A percentile compares a stretch with the other conserved stretches of the same genome.
Evolutionary conservation across 1,140 invertebrate genomes (phyloP).

Genomic region (Vanessa atalanta): DNA sequence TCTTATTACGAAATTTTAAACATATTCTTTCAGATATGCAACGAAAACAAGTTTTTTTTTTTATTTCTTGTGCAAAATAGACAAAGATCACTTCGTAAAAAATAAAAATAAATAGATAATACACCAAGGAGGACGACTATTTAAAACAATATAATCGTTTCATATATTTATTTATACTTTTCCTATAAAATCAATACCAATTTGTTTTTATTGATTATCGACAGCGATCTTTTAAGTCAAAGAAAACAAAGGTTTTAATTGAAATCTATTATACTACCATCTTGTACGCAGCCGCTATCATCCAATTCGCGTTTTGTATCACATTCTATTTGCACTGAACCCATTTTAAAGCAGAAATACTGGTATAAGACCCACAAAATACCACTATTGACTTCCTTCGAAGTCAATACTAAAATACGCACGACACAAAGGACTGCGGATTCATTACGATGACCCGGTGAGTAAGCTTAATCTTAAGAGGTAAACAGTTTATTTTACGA

Average conservation of each 20-base stretch:
- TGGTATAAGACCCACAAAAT: slow-evolving; percentile 8
- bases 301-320: slow-evolving; percentile 52
- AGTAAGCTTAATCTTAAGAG: slow-evolving; percentile 30
- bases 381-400: slow-evolving; percentile 14
- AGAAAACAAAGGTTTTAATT: background rate
- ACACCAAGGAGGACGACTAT: background rate
- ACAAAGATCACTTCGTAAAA: no score
- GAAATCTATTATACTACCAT: slow-evolving; percentile 46
- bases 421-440: slow-evolving; percentile 54
- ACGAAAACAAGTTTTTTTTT: no score
- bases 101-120: background rate
- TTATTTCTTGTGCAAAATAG: no score
- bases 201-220: background rate
- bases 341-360: slow-evolving; percentile 50
- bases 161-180: background rate
- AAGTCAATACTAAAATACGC: slow-evolving; percentile 28
- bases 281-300: slow-evolving; percentile 65
- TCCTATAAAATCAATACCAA: background rate
- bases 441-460: slow-evolving; percentile 29
- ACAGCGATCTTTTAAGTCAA: background rate
- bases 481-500: slow-evolving; percentile 35
- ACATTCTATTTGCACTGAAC: slow-evolving; percentile 44
- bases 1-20: no score
- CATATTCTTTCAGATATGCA: no score
- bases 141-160: no score